Evolutionary conservation across 2,113 vertebrate species (phyloP), one percentile per base, ranked within the genome.

Genomic region (Nibea albiflora): DNA sequence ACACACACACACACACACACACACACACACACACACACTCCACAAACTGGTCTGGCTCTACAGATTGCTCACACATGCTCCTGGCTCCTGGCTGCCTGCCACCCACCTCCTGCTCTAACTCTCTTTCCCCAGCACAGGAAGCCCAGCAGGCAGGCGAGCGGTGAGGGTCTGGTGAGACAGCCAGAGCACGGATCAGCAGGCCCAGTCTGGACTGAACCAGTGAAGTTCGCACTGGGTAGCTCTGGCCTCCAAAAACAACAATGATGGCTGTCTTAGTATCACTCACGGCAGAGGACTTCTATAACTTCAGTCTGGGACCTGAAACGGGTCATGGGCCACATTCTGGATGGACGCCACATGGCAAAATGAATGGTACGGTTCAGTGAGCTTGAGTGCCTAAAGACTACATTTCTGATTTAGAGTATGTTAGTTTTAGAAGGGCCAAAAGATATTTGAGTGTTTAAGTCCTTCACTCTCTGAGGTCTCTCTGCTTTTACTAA

Each of bases 11-110:
- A 63, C 28, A 78, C 67, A 85, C 20, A 65, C 49, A 70, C 60
- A 57, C 73, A 75, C 73, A 79, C 60, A 79, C 61, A 76, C 62
- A 47, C 74, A 54, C 54, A 42, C 24, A 11, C 77, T 50, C 31
- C 60, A 65, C 4, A 0, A 39, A 22, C 47, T 58, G 28, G 14
- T 65, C 79, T 77, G 84, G 39, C 84, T 84, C 67, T 50, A 67
- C 87, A 91, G 87, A 93, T 91, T 92, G 90, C 89, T 91, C 91
- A 90, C 92, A 92, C 83, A 90, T 90, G 87, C 79, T 90, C 64
- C 66, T 80, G 84, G 76, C 73, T 78, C 12, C 85, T 91, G 84
- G 92, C 84, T 42, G 66, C 66, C 80, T 15, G 91, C 89, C 88
- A 88, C 80, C 69, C 62, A 44, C 74, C 78, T 86, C 90, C 26